These are phyloP conservation scores for Anas georgica DNA, from an alignment of 2,797 vertebrate species.

Conservation along the genomic window DNA sequence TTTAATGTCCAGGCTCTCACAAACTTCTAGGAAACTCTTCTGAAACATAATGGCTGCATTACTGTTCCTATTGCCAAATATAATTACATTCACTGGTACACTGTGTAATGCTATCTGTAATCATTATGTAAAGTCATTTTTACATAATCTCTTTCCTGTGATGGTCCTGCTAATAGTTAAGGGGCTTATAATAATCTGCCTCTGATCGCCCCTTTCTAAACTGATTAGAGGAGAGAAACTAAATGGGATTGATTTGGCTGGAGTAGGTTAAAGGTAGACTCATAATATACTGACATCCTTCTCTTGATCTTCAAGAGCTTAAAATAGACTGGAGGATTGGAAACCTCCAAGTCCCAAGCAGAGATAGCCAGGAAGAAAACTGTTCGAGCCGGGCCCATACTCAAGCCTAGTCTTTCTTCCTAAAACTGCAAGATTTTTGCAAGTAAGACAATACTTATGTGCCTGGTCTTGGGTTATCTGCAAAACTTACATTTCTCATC, in stretches of 20 bases:
- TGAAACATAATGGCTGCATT: constrained; percentile 8
- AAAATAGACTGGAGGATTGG: not conserved
- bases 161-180: constrained; percentile 19
- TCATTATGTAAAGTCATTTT: constrained; percentile 33
- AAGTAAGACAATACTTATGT: not conserved
- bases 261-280: constrained; percentile 7
- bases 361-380: not conserved
- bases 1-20: constrained; percentile 3
- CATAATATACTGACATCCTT: not conserved
- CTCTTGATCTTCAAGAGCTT: constrained; percentile 13
- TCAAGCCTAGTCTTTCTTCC: not conserved
- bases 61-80: constrained; percentile 23
- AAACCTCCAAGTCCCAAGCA: not conserved
- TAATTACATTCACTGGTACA: constrained; percentile 5
- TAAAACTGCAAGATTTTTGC: not conserved
- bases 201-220: not conserved
- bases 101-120: constrained; percentile 8
- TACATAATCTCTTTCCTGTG: constrained; percentile 22
- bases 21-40: constrained; percentile 19
- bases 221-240: not conserved
- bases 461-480: not conserved
- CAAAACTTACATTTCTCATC: not conserved
- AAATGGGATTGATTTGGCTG: constrained; percentile 14
- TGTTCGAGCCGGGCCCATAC: not conserved
- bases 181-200: not conserved